phyloP scores from a whole-genome alignment of 2,888 invertebrate species.

The Protonemura montana region DNA sequence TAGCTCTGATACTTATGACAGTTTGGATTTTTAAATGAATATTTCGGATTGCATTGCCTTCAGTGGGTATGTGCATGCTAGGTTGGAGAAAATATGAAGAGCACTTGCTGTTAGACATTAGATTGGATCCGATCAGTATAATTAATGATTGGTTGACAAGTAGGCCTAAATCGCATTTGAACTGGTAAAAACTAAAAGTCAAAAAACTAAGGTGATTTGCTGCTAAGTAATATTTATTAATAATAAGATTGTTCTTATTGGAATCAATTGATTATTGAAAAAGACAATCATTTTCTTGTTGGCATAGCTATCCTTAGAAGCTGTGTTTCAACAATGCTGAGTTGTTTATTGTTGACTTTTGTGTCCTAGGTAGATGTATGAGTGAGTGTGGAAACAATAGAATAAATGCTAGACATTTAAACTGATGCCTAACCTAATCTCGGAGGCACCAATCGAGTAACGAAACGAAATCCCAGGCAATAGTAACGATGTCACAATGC shows the following conservation, averaged over 20 bases:
- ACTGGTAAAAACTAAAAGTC: background rate
- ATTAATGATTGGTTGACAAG: background rate
- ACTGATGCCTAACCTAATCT: background rate
- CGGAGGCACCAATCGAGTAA: background rate
- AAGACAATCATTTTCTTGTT: conserved; percentile 24
- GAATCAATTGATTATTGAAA: background rate
- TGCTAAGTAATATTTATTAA: conserved; percentile 1
- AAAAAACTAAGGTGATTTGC: background rate
- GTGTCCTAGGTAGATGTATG: background rate
- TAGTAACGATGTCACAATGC: background rate
- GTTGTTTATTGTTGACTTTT: background rate
- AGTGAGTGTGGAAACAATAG: background rate
- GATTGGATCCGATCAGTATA: background rate
- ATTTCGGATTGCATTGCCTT: background rate
- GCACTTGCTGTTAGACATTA: background rate
- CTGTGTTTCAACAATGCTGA: background rate
- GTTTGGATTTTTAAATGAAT: background rate
- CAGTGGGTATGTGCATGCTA: background rate
- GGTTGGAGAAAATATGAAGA: background rate
- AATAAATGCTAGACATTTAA: background rate
- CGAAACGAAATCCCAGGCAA: background rate
- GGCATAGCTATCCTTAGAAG: conserved; percentile 19
- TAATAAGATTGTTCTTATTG: conserved; percentile 25
- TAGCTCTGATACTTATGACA: background rate
- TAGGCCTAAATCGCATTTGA: background rate